phyloP scores from a whole-genome alignment of 2,113 vertebrate genomes.

The Terrapene triunguis region DNA sequence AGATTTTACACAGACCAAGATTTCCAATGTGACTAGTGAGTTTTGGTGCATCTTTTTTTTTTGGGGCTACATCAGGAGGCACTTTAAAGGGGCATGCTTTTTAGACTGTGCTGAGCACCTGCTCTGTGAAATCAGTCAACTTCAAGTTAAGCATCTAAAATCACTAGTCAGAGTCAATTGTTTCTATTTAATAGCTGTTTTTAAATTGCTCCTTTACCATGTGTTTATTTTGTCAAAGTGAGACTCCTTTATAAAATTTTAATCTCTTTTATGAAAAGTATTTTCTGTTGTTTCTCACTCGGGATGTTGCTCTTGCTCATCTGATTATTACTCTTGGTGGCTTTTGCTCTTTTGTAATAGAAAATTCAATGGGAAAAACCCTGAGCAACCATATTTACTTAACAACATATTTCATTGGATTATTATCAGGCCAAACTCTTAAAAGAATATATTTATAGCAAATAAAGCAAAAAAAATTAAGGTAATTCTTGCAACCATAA shows the following conservation, averaged over 20 bases:
- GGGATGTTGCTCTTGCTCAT: neutral
- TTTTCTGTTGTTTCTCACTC: neutral
- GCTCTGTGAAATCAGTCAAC: neutral
- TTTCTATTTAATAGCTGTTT: neutral
- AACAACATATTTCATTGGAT: no score
- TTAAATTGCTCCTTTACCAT: neutral
- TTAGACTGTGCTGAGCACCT: neutral
- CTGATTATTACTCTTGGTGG: neutral
- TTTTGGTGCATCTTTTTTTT: neutral
- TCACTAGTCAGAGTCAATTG: neutral
- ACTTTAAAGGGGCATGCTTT: neutral
- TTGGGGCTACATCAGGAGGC: no score
- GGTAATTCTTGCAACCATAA: no score
- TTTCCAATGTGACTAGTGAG: neutral
- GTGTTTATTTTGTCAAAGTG: neutral
- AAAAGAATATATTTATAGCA: no score
- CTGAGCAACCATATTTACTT: no score
- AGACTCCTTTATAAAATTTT: neutral
- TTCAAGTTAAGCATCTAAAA: neutral
- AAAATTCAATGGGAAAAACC: no score
- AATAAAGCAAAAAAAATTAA: no score
- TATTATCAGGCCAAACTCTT: no score
- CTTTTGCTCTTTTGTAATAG: neutral
- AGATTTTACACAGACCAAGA: neutral
- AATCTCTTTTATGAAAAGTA: neutral